phyloP scores from a whole-genome alignment of 2,797 vertebrate species.

The Trachurus trachurus region DNA sequence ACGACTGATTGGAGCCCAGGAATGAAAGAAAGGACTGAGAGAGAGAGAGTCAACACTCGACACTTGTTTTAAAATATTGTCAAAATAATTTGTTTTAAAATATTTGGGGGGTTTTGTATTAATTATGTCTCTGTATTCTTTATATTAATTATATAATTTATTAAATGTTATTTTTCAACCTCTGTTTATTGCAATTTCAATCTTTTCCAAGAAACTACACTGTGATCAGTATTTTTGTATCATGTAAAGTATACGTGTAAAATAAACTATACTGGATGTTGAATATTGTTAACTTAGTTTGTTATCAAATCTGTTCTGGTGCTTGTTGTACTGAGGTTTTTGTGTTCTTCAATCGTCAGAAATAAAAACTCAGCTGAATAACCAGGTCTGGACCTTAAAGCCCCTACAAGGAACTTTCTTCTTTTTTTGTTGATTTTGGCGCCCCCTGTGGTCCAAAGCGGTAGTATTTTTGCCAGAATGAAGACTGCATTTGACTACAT shows the following conservation, averaged over 20 bases:
- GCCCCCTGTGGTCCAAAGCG: too few relatives aligned
- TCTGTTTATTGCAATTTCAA: constrained; percentile 92
- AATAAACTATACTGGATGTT: constrained; percentile 90
- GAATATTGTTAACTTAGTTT: constrained; percentile 78
- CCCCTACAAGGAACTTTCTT: too few relatives aligned
- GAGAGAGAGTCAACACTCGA: constrained; percentile 29
- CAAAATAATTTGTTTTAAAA: constrained; percentile 78
- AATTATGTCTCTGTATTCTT: constrained; percentile 87
- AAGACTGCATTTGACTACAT: too few relatives aligned
- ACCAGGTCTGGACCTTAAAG: not conserved
- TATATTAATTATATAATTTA: constrained; percentile 99
- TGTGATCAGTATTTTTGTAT: constrained; percentile 99
- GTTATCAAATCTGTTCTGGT: constrained; percentile 55
- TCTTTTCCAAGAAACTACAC: constrained; percentile 92
- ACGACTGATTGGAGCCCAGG: constrained; percentile 11
- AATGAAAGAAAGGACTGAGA: constrained; percentile 34
- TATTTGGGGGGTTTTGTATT: constrained; percentile 66
- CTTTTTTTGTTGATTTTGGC: too few relatives aligned
- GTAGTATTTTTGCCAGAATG: too few relatives aligned
- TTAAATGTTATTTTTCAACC: constrained; percentile 93
- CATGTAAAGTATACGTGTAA: constrained; percentile 94
- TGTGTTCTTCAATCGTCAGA: not conserved
- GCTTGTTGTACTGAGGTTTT: not conserved
- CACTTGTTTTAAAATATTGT: constrained; percentile 73
- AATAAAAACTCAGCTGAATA: not conserved